Evolutionary conservation across 2,797 vertebrate species (phyloP), one percentile per base, ranked within the genome.

Genomic region (Cygnus olor): DNA sequence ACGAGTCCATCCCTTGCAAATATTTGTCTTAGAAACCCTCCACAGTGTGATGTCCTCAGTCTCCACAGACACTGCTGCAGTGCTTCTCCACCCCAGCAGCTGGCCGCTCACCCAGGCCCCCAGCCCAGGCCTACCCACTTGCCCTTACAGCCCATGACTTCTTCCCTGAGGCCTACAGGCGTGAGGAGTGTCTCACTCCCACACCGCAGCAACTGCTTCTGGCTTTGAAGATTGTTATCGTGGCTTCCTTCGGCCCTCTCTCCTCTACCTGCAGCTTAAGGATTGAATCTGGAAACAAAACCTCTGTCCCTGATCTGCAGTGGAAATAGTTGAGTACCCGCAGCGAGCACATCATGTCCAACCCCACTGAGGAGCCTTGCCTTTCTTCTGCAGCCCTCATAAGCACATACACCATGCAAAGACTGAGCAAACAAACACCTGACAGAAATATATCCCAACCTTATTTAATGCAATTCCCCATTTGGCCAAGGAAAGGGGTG

Each of bases 1-100:
- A 22, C 34, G 47, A 54, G 60, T 27, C 38, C 25, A 32, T 34
- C 17, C 32, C 17, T 15, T 40, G 32, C 6, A 45, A 38, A 11
- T 2, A 1, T 21, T 74, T 73, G 40, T 30, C 8, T 61, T 64
- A 24, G 19, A 51, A 7, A 74, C 3, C 18, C 5, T 60, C 38
- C 40, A 17, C 6, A 21, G 38, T 32, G 40, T 6, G 14, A 42
- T 32, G 51, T 42, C 57, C 61, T 45, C 3, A 20, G 60, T 10
- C 25, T 12, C 34, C 56, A 40, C 36, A 30, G 38, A 2, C 0
- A 4, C 30, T 53, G 34, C 9, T 2, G 0, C 0, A 0, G 9
- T 14, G 32, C 2, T 4, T 27, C 42, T 30, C 47, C 30, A 14
- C 3, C 61, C 42, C 0, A 2, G 54, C 60, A 30, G 6, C 14